Percentiles rank a stretch among this genome's conserved stretches.
phyloP scores from a whole-genome alignment of 2,797 vertebrate genomes.

The Tolypeutes matacus region DNA sequence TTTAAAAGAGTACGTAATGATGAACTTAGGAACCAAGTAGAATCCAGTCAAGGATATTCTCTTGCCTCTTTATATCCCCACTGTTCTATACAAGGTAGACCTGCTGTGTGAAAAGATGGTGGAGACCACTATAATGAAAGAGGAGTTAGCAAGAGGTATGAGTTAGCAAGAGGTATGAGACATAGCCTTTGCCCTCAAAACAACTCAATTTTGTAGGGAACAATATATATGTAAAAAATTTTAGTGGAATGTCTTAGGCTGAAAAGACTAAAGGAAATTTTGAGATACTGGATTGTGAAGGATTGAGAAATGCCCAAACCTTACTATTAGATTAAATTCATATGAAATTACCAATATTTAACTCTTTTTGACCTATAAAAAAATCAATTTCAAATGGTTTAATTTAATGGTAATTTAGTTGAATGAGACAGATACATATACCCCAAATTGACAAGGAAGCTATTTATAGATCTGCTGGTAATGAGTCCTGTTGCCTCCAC shows the following conservation, averaged over 20 bases:
- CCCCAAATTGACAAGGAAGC: background rate
- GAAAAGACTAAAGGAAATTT: background rate
- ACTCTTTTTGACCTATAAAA: slow-evolving; percentile 34
- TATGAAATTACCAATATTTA: background rate
- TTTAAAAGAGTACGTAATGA: background rate
- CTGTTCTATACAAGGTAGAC: background rate
- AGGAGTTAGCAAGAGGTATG: background rate
- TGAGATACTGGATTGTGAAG: background rate
- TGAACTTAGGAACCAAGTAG: background rate
- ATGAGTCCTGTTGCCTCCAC: background rate
- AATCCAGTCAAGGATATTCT: background rate
- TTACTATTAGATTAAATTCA: background rate
- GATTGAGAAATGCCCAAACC: background rate
- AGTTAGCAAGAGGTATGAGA: background rate
- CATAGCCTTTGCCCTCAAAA: background rate
- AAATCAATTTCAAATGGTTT: background rate
- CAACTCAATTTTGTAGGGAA: slow-evolving; percentile 33
- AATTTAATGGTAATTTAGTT: background rate
- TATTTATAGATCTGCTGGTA: background rate
- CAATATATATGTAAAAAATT: background rate
- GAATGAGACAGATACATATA: background rate
- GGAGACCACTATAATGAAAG: background rate
- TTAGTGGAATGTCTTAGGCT: background rate
- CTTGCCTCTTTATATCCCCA: background rate
- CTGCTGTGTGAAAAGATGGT: background rate